phyloP scores from a whole-genome alignment of 2,888 invertebrate species.

The Nomada hirtipes region DNA sequence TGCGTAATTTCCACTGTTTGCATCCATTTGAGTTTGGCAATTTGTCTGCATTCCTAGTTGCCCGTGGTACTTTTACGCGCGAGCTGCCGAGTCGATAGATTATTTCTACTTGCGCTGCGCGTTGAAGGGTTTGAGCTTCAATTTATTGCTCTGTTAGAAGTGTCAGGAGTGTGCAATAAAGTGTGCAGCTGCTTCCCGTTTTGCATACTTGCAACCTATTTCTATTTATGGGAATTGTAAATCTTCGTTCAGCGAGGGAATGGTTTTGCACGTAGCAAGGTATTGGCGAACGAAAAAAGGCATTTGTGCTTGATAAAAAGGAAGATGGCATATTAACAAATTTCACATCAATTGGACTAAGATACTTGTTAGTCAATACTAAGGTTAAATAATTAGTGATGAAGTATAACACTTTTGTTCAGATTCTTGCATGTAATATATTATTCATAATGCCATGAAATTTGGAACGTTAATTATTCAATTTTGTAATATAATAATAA shows the following conservation, averaged over 20 bases:
- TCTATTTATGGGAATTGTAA: conserved; percentile 2
- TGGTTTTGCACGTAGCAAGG: not conserved
- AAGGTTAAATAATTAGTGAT: not conserved
- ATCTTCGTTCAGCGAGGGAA: not conserved
- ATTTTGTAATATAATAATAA: too few species aligned
- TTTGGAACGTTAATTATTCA: too few species aligned
- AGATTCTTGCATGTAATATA: too few species aligned
- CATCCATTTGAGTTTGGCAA: not conserved
- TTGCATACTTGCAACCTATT: not conserved
- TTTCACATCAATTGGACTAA: too few species aligned
- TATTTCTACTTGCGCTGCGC: not conserved
- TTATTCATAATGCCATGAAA: too few species aligned
- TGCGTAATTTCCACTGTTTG: not conserved
- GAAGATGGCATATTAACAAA: too few species aligned
- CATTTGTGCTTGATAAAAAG: too few species aligned
- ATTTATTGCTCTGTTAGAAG: conserved; percentile 17
- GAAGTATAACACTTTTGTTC: not conserved
- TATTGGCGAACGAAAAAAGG: too few species aligned
- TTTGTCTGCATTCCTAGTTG: not conserved
- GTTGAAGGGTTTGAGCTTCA: conserved; percentile 1
- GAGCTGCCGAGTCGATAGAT: not conserved
- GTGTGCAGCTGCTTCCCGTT: not conserved
- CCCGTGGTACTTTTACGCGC: not conserved
- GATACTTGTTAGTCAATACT: too few species aligned
- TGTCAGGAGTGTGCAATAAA: conserved; percentile 5